phyloP scores from a whole-genome alignment of 2,888 invertebrate species.

The Allolobophora icterica region DNA sequence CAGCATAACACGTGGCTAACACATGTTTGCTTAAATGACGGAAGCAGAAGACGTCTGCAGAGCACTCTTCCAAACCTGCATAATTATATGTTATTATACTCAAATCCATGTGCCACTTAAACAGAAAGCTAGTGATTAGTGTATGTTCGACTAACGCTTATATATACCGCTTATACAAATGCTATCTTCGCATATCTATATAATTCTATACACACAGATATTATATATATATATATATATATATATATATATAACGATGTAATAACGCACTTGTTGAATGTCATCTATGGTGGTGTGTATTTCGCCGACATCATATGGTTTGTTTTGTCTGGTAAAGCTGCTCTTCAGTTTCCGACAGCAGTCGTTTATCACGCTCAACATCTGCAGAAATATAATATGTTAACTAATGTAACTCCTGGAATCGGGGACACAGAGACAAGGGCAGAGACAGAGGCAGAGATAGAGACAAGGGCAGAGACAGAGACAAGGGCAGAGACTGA shows the following conservation, averaged over 20 bases:
- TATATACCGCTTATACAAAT: no score
- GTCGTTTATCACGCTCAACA: slow-evolving; percentile 26
- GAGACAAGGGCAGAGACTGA: background rate
- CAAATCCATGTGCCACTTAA: background rate
- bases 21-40: background rate
- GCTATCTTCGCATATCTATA: no score
- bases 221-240: background rate
- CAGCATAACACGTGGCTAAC: background rate
- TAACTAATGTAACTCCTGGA: no score
- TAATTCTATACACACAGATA: no score
- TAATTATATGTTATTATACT: background rate
- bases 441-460: background rate
- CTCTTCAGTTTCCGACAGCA: slow-evolving; percentile 19
- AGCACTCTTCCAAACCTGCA: background rate
- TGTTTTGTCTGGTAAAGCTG: background rate
- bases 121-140: background rate
- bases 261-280: slow-evolving; percentile 9
- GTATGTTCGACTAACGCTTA: no score
- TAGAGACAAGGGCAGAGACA: background rate
- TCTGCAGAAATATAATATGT: background rate
- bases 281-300: background rate
- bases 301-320: background rate
- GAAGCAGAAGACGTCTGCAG: background rate
- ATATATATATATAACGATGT: background rate
- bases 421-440: background rate